A percentile compares a stretch with the other conserved stretches of the same genome.
Evolutionary conservation across 2,888 invertebrate genomes (phyloP).

Genomic region (Leucoptera coffeella): DNA sequence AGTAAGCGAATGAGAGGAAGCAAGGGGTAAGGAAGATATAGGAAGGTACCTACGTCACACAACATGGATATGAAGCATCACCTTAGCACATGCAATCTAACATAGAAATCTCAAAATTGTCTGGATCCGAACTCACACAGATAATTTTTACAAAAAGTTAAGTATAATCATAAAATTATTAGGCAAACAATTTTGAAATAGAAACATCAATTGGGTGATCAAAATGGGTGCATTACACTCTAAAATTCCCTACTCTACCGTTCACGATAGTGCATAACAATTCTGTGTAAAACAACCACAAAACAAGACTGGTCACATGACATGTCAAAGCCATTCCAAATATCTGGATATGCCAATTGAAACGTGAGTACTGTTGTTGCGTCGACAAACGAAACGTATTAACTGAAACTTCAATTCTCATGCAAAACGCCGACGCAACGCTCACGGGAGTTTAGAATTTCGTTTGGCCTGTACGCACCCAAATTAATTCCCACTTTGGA

Average conservation of each 20-base stretch:
- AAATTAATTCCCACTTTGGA: slow-evolving; percentile 50
- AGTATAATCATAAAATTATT: too few relatives aligned
- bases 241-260: too few relatives aligned
- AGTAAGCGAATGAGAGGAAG: too few relatives aligned
- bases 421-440: slow-evolving; percentile 49
- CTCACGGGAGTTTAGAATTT: slow-evolving; percentile 18
- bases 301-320: slow-evolving; percentile 20
- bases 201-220: slow-evolving; percentile 3
- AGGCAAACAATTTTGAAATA: neutral
- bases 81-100: too few relatives aligned
- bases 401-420: too few relatives aligned
- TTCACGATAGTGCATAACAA: too few relatives aligned
- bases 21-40: too few relatives aligned
- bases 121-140: too few relatives aligned
- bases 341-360: slow-evolving; percentile 25
- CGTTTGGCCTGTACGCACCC: slow-evolving; percentile 50
- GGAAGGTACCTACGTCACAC: too few relatives aligned
- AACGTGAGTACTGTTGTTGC: slow-evolving; percentile 34
- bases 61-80: too few relatives aligned
- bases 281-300: slow-evolving; percentile 2
- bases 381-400: slow-evolving; percentile 50
- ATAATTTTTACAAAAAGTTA: too few relatives aligned
- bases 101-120: too few relatives aligned
- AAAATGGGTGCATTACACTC: slow-evolving; percentile 5
- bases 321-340: slow-evolving; percentile 33